Percentiles rank a stretch among this genome's conserved stretches.
Conservation (phyloP, 2,797 vertebrate genomes). For the Dendrocincla fuliginosa region DNA sequence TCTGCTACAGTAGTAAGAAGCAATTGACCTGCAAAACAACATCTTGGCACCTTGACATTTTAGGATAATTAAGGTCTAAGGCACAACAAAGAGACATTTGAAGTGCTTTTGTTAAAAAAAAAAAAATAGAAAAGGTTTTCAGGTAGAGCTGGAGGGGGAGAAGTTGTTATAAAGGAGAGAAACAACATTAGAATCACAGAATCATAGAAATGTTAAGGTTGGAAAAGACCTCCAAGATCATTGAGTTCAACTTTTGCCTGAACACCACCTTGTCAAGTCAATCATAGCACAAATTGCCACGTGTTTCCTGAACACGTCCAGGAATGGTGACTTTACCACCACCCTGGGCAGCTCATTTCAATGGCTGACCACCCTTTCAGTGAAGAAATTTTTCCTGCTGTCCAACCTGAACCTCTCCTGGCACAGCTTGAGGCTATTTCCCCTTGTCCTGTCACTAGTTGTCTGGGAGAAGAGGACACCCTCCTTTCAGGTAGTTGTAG, state of each 20-base stretch:
- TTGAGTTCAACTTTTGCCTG: background rate
- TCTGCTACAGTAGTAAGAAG: background rate
- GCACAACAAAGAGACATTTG: background rate
- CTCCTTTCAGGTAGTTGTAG: background rate
- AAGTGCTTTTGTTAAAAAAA: background rate
- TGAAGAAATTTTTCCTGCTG: background rate
- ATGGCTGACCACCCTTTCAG: background rate
- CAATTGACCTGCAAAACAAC: background rate
- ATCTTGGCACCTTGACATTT: background rate
- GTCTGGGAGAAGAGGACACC: accelerated
- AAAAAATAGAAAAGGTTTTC: background rate
- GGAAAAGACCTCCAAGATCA: background rate
- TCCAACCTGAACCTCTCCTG: background rate
- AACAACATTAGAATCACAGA: background rate
- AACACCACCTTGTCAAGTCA: background rate
- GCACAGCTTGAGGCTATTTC: background rate
- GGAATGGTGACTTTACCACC: background rate
- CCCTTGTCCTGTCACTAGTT: background rate
- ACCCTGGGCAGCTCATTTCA: background rate
- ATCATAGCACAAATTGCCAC: background rate
- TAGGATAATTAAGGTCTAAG: background rate
- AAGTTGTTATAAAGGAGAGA: background rate
- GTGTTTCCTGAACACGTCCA: background rate
- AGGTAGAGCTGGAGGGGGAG: background rate
- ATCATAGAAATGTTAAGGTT: background rate